phyloP scores from a whole-genome alignment of 2,888 invertebrate species.

The Latheticus oryzae region DNA sequence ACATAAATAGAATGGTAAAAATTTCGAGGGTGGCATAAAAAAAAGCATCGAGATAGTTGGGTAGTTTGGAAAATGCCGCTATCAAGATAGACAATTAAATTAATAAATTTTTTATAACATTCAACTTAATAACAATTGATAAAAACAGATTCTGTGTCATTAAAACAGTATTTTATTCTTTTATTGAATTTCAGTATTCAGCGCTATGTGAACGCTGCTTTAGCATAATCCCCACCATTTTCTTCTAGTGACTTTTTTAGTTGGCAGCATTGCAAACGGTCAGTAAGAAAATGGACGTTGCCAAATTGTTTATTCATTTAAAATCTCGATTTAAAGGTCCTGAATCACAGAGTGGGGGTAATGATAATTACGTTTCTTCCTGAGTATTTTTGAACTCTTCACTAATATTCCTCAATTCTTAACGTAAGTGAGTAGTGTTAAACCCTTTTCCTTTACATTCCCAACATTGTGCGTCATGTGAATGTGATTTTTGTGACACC shows the following conservation, averaged over 20 bases:
- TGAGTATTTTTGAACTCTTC: conserved; percentile 10
- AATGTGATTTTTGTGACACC: conserved; percentile 19
- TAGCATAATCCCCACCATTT: too few species aligned
- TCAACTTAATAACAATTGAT: too few species aligned
- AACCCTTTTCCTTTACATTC: neutral
- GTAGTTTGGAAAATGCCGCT: too few species aligned
- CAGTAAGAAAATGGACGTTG: conserved; percentile 22
- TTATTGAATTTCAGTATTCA: too few species aligned
- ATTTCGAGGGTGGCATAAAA: too few species aligned
- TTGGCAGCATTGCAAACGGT: conserved; percentile 11
- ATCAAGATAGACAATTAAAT: too few species aligned
- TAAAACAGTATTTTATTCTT: too few species aligned
- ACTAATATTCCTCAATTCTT: neutral
- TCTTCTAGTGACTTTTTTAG: neutral
- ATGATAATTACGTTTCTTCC: conserved; percentile 15
- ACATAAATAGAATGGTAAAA: too few species aligned
- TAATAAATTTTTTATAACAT: too few species aligned
- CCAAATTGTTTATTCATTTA: conserved; percentile 20
- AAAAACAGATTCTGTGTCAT: too few species aligned
- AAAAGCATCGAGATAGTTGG: too few species aligned
- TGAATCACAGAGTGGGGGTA: conserved; percentile 14
- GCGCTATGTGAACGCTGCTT: conserved; percentile 6
- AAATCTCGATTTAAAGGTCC: conserved; percentile 25
- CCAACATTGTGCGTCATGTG: conserved; percentile 10
- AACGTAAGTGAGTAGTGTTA: neutral